phyloP scores from a whole-genome alignment of 2,888 invertebrate genomes.

The Syrphus vitripennis region DNA sequence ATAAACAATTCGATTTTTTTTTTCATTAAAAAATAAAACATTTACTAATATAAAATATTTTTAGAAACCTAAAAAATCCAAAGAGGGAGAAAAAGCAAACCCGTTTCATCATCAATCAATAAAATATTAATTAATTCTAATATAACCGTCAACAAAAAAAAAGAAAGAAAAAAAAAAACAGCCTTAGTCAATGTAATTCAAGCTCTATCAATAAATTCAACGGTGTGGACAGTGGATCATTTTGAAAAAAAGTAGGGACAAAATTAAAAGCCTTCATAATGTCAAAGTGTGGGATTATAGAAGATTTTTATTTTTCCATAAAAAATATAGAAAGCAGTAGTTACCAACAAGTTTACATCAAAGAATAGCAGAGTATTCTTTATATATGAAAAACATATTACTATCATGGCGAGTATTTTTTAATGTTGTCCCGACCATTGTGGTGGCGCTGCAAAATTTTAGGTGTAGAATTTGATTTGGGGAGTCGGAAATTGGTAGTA shows the following conservation, averaged over 20 bases:
- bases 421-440: no score
- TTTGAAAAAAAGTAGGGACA: background rate
- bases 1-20: background rate
- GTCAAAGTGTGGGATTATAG: background rate
- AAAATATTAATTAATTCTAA: slow-evolving; percentile 64
- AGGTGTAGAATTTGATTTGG: no score
- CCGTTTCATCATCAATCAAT: slow-evolving; percentile 43
- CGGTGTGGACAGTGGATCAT: background rate
- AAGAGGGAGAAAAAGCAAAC: background rate
- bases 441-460: no score
- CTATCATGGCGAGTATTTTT: no score
- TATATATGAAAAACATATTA: no score
- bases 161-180: slow-evolving; percentile 1
- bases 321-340: background rate
- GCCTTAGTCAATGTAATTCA: background rate
- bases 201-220: slow-evolving; percentile 34
- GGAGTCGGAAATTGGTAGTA: no score
- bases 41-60: background rate
- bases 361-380: no score
- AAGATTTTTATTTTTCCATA: background rate
- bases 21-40: background rate
- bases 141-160: slow-evolving; percentile 1
- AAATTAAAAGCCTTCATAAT: background rate
- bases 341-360: no score
- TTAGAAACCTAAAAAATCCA: background rate